Conservation (phyloP, 2,113 vertebrate genomes). For the Coptodon rendalli region DNA sequence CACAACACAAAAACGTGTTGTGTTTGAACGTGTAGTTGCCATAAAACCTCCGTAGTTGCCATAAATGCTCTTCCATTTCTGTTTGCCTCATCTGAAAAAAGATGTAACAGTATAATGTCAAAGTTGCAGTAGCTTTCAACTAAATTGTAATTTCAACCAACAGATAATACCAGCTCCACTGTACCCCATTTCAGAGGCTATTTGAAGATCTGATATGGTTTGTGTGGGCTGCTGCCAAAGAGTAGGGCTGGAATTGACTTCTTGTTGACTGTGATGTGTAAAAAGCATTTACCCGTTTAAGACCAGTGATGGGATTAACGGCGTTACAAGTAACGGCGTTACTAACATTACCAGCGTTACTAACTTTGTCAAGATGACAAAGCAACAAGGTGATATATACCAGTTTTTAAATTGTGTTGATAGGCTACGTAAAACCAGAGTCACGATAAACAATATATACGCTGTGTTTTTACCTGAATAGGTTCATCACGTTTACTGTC, state of each 20-base stretch:
- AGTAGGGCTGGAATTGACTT: background rate
- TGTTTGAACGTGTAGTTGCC: background rate
- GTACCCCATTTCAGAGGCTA: background rate
- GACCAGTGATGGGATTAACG: background rate
- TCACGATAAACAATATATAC: background rate
- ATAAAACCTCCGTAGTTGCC: background rate
- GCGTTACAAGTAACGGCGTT: background rate
- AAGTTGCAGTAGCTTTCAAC: background rate
- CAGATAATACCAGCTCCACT: background rate
- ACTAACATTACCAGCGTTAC: background rate
- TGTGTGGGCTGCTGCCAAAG: background rate
- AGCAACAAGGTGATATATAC: background rate
- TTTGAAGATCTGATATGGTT: background rate
- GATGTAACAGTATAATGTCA: background rate
- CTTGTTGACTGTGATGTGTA: background rate
- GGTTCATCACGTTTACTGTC: background rate
- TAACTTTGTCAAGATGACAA: background rate
- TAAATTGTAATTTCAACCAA: background rate
- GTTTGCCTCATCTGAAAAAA: background rate
- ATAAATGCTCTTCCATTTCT: background rate
- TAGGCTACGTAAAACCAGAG: background rate
- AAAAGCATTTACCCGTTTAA: background rate
- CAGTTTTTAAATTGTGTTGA: background rate
- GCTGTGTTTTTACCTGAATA: background rate
- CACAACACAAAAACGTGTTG: background rate